Evolutionary conservation across 23 tunicate species (phyloP), one percentile per base, ranked within the genome.

Genomic region (Trididemnum miniatum): DNA sequence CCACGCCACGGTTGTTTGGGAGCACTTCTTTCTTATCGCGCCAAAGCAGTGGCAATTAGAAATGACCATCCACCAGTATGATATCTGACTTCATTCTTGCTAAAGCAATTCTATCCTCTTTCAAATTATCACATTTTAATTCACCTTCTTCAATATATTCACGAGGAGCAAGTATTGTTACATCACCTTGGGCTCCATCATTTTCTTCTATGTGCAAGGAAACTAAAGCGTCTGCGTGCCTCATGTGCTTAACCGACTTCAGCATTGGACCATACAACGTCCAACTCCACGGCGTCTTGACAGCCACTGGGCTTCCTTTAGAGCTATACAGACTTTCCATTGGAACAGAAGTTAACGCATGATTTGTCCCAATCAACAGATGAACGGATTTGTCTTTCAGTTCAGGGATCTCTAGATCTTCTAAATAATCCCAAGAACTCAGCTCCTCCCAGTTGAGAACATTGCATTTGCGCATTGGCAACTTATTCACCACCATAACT

Each of bases 11-110:
- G n/a, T 62, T 62, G 29, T 62, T 62, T 20, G 67, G 67, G 4
- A 62, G 29, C 67, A 12, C 28, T 20, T 24, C 67, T 12, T 22
- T n/a, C 4, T 24, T n/a, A n/a, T 24, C n/a, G 25, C 29, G 5
- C 67, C 67, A 62, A 18, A 62, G 67, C n/a, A 62, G 26, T 22
- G 67, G 67, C 67, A 62, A 62, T 26, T 62, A 26, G n/a, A 62
- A 62, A 26, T 62, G 67, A 26, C 26, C 67, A 24, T 62, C 29
- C 5, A 62, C 67, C 26, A 62, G 26, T 26, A 12, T 62, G n/a
- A 62, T 24, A 4, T 18, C 3, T 3, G 26, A 22, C 26, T 62
- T 62, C 67, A 62, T n/a, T 62, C 26, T 4, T 62, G 15, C n/a
- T 5, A 5, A 62, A 62, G 28, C 4, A 20, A 62, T 62, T 62